Base-by-base conservation (phyloP, 1,140 invertebrate species). In the Cydia amplana region DNA sequence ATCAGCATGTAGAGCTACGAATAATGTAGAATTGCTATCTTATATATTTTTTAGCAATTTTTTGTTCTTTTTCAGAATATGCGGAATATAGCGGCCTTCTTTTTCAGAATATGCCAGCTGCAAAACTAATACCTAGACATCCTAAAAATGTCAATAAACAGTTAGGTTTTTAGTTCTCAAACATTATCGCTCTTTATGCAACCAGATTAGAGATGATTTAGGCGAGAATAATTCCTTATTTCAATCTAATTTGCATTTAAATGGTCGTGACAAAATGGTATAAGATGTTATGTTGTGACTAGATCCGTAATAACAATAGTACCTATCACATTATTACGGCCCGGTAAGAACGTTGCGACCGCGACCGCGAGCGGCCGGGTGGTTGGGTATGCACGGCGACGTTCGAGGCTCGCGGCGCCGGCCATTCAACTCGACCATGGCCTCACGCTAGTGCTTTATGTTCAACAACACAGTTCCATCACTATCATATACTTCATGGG, bases 381-480 rank as follows among this genome's bases (percentile, higher is more conserved):
- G 43, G 70, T 87, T 83, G 83, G 87, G 51, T 49, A 87, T 85
- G 84, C 84, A 85, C 83, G 82, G 82, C 82, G 86, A 81, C 82
- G 81, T 78, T 60, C 83, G 83, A 80, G 36, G 82, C 82, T 80
- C 82, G 55, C 55, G 80, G 76, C 75, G 80, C 55, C 84, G 88
- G 90, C 82, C 90, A 84, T 92, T 91, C 89, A 92, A 92, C 91
- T 87, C 86, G 49, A 78, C 80, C 80, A 80, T 80, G 82, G 83
- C 83, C 87, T 84, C 85, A 83, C 80, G 77, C 65, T 84, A 79
- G 80, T 80, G 79, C 77, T 51, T 78, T 78, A 36, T 82, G 67
- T 77, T 83, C 77, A 80, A 73, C 82, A 82, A 79, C 80, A 81
- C 80, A 85, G 76, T 79, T 75, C 77, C 75, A 46, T 25, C 76